Evolutionary conservation across 1,140 invertebrate genomes (phyloP), one percentile per base, ranked within the genome.

Genomic region (Berghia stephanieae): DNA sequence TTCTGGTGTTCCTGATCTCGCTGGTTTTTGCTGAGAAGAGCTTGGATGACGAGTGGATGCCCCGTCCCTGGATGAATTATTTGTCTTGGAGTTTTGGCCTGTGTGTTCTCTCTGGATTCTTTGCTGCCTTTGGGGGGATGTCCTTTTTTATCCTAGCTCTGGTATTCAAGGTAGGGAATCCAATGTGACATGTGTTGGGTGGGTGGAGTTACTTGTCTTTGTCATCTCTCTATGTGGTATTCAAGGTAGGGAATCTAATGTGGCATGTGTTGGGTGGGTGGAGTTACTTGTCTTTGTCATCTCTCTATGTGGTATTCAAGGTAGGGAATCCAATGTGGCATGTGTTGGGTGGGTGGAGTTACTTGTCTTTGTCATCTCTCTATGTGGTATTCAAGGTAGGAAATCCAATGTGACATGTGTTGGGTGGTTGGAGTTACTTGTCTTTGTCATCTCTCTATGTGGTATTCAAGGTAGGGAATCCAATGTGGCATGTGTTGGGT

Each of bases 41-140:
- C 82, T 95, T 94, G 87, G 93, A 96, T 63, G 92, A 96, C 21
- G 94, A 96, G 85, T 99, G 97, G 96, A 90, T 99, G 52, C 93
- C 97, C 88, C 96, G 98, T 87, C 97, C 97, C 1, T 96, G 96
- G 84, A 97, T 94, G 88, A 99, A 99, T 91, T 96, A 98, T 81
- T 89, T 99, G 0, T 96, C 96, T 3, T 99, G 96, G 96, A 96
- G 95, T 0, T 99, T 95, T 88, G 96, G 93, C 55, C 92, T 98
- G 84, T 95, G 95, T 66, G 94, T 97, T n/a, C 92, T 97, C 42
- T 93, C 96, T 3, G 94, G 95, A 81, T 92, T 98, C 72, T 93
- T 97, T 82, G 76, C 83, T 13, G 83, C 85, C 16, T 86, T 87
- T 70, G 83, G 84, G 13, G 87, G 87, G 2, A 84, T 89, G 63